Evolutionary conservation across 2,797 vertebrate species (phyloP).

Genomic region (Ambastaia sidthimunki): DNA sequence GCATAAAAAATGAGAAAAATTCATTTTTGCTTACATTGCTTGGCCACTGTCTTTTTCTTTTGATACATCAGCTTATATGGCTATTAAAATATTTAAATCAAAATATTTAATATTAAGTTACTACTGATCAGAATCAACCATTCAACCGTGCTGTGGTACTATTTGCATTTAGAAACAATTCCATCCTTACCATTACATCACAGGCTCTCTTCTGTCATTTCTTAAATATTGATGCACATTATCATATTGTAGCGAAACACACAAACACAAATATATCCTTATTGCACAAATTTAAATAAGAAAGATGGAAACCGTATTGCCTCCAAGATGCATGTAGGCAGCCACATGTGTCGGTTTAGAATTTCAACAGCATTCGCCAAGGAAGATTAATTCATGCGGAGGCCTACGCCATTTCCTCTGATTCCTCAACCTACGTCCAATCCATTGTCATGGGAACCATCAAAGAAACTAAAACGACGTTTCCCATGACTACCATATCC

Average conservation of each 20-base stretch:
- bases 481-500: background rate
- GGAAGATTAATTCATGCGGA: constrained; percentile 43
- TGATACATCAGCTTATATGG: background rate
- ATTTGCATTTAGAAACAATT: background rate
- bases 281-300: constrained; percentile 6
- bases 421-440: constrained; percentile 3
- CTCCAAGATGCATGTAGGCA: constrained; percentile 27
- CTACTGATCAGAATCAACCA: constrained; percentile 1
- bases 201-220: background rate
- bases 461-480: constrained; percentile 4
- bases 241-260: background rate
- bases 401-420: constrained; percentile 16
- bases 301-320: background rate
- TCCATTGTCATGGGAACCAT: constrained; percentile 27
- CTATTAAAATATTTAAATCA: no score
- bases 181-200: background rate
- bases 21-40: background rate
- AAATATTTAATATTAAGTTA: no score
- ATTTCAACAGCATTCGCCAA: constrained; percentile 22
- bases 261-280: background rate
- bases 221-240: constrained; percentile 4
- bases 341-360: constrained; percentile 7
- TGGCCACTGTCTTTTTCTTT: background rate
- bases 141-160: background rate
- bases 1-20: background rate